Evolutionary conservation across 2,797 vertebrate genomes (phyloP).

Genomic region (Lindbergichthys nudifrons): DNA sequence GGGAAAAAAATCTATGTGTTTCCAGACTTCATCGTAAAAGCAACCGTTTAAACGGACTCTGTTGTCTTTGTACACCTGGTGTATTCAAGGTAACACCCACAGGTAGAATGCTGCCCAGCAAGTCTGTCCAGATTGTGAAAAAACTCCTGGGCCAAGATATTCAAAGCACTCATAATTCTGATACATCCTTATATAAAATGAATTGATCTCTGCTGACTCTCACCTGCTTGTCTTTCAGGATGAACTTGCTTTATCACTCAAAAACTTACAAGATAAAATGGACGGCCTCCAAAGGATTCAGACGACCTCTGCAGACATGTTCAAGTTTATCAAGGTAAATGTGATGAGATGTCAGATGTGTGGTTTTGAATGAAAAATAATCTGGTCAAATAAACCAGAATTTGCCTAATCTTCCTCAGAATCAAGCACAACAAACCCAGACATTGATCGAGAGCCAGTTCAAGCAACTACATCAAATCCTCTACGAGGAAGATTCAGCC

Average conservation of each 20-base stretch:
- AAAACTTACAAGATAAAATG: conserved; percentile 72
- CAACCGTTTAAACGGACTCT: background rate
- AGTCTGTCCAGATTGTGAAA: conserved; percentile 57
- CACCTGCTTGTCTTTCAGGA: conserved; percentile 63
- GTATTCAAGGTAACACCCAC: conserved; percentile 38
- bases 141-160: background rate
- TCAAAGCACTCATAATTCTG: background rate
- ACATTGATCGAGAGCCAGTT: conserved; percentile 78
- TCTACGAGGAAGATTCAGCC: conserved; percentile 72
- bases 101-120: conserved; percentile 72
- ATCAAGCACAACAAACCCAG: conserved; percentile 66
- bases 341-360: background rate
- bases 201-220: background rate
- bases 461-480: conserved; percentile 76
- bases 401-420: conserved; percentile 49
- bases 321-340: conserved; percentile 77
- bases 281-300: conserved; percentile 60
- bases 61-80: background rate
- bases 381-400: background rate
- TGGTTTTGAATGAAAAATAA: background rate
- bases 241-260: conserved; percentile 70
- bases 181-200: background rate
- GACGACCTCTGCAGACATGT: conserved; percentile 53
- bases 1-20: conserved; percentile 6
- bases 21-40: background rate